Conservation (phyloP, 2,113 vertebrate genomes). For the Bambusicola thoracicus region DNA sequence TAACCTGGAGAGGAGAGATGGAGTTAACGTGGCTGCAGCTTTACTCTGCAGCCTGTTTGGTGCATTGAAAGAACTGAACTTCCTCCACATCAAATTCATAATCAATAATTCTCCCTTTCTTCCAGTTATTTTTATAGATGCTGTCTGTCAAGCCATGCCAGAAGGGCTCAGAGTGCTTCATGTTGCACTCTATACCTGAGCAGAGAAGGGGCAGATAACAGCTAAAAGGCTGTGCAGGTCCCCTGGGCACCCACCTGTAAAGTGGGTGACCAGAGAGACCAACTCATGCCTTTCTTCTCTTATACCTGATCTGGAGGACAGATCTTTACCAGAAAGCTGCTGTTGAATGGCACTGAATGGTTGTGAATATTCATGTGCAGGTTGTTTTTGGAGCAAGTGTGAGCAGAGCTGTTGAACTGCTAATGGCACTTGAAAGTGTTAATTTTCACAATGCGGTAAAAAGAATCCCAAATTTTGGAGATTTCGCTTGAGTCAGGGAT, state of each 20-base stretch:
- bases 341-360: neutral
- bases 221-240: neutral
- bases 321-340: neutral
- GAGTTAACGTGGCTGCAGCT: neutral
- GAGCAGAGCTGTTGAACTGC: neutral
- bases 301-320: neutral
- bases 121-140: neutral
- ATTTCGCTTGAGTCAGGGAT: neutral
- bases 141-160: neutral
- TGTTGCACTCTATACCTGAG: neutral
- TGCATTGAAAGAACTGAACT: neutral
- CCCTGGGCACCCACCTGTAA: neutral
- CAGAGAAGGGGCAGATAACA: neutral
- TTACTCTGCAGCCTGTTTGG: neutral
- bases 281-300: neutral
- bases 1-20: neutral
- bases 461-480: neutral
- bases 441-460: constrained; percentile 8
- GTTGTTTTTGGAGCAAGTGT: neutral
- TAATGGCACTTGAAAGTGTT: constrained; percentile 52
- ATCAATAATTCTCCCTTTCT: neutral
- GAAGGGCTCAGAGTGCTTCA: neutral
- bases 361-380: constrained; percentile 44
- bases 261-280: neutral
- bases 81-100: neutral